phyloP scores from a whole-genome alignment of 2,888 invertebrate genomes.

The Plemyria rubiginata region DNA sequence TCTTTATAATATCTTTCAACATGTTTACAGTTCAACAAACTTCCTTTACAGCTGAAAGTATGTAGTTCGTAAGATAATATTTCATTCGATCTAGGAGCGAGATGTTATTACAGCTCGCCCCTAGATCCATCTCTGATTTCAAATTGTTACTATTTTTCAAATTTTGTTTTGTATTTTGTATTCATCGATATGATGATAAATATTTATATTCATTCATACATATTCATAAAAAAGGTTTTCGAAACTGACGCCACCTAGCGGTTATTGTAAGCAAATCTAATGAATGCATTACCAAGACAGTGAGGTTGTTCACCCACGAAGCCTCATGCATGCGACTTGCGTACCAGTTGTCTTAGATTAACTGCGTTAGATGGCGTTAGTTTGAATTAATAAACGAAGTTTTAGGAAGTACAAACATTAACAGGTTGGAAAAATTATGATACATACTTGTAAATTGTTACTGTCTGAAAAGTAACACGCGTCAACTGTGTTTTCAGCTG shows the following conservation, averaged over 20 bases:
- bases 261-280: conserved; percentile 26
- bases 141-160: not conserved
- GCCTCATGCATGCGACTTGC: conserved; percentile 8
- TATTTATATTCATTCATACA: no score
- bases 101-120: no score
- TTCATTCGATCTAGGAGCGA: not conserved
- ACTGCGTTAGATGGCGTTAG: conserved; percentile 53
- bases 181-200: not conserved
- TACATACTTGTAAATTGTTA: not conserved
- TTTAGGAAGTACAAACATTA: not conserved
- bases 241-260: conserved; percentile 50
- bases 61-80: not conserved
- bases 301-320: conserved; percentile 14
- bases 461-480: not conserved
- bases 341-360: conserved; percentile 14
- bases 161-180: no score
- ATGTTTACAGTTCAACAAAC: conserved; percentile 76
- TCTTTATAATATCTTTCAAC: conserved; percentile 78
- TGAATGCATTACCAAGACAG: conserved; percentile 12
- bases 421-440: not conserved
- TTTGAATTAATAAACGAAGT: conserved; percentile 17
- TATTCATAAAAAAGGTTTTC: not conserved
- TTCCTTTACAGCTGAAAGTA: conserved; percentile 43
- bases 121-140: not conserved
- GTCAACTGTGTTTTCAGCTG: not conserved